Percentiles rank a stretch among this genome's conserved stretches.
These are phyloP conservation scores for Galago senegalensis DNA, from an alignment of 2,797 vertebrate genomes.

Conservation along the genomic window DNA sequence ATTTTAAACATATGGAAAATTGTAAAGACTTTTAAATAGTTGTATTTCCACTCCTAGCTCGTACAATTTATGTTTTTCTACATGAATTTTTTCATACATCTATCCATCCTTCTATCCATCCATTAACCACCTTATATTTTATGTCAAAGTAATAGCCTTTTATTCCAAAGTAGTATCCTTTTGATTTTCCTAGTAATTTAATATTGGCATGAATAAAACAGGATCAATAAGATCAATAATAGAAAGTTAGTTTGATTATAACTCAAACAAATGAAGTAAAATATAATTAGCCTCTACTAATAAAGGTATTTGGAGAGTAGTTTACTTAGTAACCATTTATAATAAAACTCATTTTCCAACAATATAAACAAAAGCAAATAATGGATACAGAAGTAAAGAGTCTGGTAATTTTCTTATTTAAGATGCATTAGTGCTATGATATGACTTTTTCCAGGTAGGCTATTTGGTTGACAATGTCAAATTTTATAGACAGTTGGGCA, in stretches of 20 bases:
- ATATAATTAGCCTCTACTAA: background rate
- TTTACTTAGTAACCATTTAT: background rate
- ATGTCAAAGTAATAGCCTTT: background rate
- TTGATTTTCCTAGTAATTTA: constrained; percentile 26
- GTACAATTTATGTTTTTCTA: background rate
- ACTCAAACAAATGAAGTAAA: background rate
- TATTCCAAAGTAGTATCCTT: background rate
- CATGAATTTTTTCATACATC: background rate
- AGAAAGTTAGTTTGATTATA: background rate
- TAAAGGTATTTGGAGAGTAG: background rate
- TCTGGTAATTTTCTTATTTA: background rate
- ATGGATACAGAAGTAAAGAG: background rate
- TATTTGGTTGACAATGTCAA: background rate
- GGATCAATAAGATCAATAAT: background rate
- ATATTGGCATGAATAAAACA: background rate
- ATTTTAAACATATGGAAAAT: background rate
- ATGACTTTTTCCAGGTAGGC: background rate
- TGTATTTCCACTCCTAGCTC: background rate
- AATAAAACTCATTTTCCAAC: constrained; percentile 6
- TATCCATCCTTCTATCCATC: background rate
- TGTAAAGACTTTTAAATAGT: background rate
- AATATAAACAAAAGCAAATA: background rate
- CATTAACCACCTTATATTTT: constrained; percentile 24
- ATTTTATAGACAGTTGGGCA: background rate
- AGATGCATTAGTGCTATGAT: background rate